Evolutionary conservation across 1,140 invertebrate genomes (phyloP), one percentile per base, ranked within the genome.

Genomic region (Leptopilina boulardi): DNA sequence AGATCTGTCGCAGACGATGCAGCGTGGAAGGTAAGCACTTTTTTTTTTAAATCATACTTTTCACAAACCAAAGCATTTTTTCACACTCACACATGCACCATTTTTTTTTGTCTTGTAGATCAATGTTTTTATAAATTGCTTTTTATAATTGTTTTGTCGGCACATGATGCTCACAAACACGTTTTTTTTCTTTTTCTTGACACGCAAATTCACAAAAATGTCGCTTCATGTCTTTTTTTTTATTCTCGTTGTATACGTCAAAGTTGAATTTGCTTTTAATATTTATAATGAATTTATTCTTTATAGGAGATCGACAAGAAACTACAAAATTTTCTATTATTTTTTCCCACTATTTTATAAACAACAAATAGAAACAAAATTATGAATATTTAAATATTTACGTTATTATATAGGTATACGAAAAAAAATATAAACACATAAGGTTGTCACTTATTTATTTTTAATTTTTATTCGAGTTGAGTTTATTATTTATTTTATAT

Each of bases 11-110:
- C 87, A 88, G 56, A 26, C 71, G 75, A 78, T 80, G 19, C 80
- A 79, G 70, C 80, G 80, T 80, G 80, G 76, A 85, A 87, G 86
- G 86, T 88, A 88, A 73, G 56, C 66, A 51, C 13, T 73, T 44
- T 74, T 82, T 77, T 41, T 38, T 38, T 1, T 30, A 2, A 30
- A 5, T 30, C 10, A 71, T 71, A 19, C 9, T 13, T 56, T 71
- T 51, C n/a, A 19, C 44, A 51, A 51, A 44, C 2, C 73, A 74
- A 15, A 34, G 13, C 30, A 54, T 44, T 75, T 56, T 26, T 59
- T 54, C 11, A 56, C 47, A 13, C 0, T 59, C 41, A 51, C 72
- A 54, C 51, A 54, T 44, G 30, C 44, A 19, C 6, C 15, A 70
- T 15, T 70, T 54, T 70, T 26, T 47, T 15, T 47, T 73, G 72